Base-by-base conservation (phyloP, 2,888 invertebrate genomes). In the Microplitis deprimator region DNA sequence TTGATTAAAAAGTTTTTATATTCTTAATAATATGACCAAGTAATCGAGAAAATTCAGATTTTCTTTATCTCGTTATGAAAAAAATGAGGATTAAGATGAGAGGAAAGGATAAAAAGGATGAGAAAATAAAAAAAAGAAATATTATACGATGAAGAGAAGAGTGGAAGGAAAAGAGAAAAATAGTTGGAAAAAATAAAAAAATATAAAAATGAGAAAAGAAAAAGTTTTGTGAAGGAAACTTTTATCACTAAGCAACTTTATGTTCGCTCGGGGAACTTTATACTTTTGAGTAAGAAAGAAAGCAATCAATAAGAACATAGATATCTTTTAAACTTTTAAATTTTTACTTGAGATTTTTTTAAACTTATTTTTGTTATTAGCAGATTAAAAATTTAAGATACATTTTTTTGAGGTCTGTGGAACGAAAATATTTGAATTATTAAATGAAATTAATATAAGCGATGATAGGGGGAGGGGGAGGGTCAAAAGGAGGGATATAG, bases 271-370 rank as follows among this genome's bases (percentile, higher is more conserved):
- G 80, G 79, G 78, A 82, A 82, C 77, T 82, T 79, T 75, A 76
- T 73, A 76, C 82, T 79, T 75, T 70, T 77, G 79, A 78, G 79
- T 79, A 81, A 78, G 78, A 82, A 82, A 83, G 81, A 82, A 82
- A 80, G 81, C 80, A 81, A 81, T 81, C 80, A 81, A 81, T 81
- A 79, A 73, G 61, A 70, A 77, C 74, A 67, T 61, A 13, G 64
- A 20, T 68, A 38, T 59, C 50, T 50, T 60, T 39, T 68, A 70
- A 65, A 64, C 40, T n/a, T 50, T 50, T 50, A 50, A 50, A 50
- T 50, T 50, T 50, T 50, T 50, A 50, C 50, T 50, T 50, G 50
- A 68, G 40, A 73, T 65, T 67, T 73, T 50, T 29, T 29, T n/a
- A 62, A 60, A 60, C 62, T 60, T 13, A n/a, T 70, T 70, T 70